These are phyloP conservation scores for Hystrix cristata DNA, from an alignment of 2,113 vertebrate species.

Conservation along the genomic window DNA sequence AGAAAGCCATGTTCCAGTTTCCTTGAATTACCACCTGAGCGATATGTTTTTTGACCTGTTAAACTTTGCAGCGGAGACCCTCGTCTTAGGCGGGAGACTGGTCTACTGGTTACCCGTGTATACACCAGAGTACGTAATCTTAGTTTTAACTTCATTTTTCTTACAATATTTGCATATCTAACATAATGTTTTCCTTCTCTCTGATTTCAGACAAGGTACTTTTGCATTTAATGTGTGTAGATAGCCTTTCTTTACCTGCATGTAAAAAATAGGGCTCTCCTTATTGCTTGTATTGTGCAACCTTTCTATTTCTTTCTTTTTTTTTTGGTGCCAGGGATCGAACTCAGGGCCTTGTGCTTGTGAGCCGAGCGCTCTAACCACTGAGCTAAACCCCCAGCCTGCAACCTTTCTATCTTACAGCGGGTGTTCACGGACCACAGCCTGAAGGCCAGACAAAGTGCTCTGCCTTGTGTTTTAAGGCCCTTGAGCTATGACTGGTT, in stretches of 20 bases:
- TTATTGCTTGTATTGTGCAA: slow-evolving; percentile 15
- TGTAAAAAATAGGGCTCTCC: neutral
- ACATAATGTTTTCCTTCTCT: neutral
- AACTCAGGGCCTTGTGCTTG: too few relatives aligned
- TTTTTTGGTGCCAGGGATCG: too few relatives aligned
- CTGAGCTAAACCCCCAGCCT: neutral
- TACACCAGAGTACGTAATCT: slow-evolving; percentile 95
- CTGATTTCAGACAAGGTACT: slow-evolving; percentile 7
- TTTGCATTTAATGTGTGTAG: slow-evolving; percentile 50
- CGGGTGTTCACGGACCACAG: neutral
- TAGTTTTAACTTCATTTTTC: slow-evolving; percentile 65
- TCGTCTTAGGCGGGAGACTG: slow-evolving; percentile 94
- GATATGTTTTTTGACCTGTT: slow-evolving; percentile 98
- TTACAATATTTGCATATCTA: slow-evolving; percentile 10
- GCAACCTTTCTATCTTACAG: slow-evolving; percentile 30
- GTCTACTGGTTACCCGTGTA: slow-evolving; percentile 98
- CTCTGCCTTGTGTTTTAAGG: slow-evolving; percentile 21
- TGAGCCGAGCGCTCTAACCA: too few relatives aligned
- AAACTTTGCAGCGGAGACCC: slow-evolving; percentile 94
- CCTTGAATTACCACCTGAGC: slow-evolving; percentile 96
- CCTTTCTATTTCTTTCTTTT: neutral
- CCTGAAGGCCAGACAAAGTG: neutral
- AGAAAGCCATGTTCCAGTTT: slow-evolving; percentile 95
- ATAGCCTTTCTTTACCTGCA: slow-evolving; percentile 29
- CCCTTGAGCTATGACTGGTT: neutral